Base-by-base conservation (phyloP, 1,140 invertebrate species). In the Dreissena rostriformis region DNA sequence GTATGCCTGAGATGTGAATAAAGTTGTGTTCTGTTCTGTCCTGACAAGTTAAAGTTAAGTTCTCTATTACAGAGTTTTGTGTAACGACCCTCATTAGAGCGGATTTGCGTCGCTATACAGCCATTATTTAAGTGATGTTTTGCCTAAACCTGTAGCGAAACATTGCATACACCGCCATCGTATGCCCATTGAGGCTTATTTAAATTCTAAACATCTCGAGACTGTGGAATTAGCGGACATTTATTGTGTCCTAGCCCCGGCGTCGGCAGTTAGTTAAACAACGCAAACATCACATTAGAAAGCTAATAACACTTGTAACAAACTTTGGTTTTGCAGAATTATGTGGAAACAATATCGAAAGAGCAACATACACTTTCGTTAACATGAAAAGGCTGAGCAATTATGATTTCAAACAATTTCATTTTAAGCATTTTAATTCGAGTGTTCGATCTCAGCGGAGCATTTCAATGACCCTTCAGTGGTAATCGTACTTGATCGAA, bases 101-200 rank as follows among this genome's bases (percentile, higher is more conserved):
- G 67, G 55, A 55, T 81, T 81, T 39, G 67, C 66, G 67, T 79
- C 66, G 51, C 77, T 26, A 29, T 51, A 51, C 57, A 65, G 52
- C 72, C 57, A 82, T 82, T 49, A 82, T 74, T 82, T 82, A 82
- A 82, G 80, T 82, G 80, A 82, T 82, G 80, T 82, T 74, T 75
- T 68, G 80, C 17, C 67, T 17, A 82, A 82, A 82, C 70, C 74
- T 75, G 53, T 67, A 75, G 66, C 71, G 61, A 74, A 82, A 74
- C 80, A 68, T 28, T 19, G 49, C 26, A 74, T 63, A 82, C 80
- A 82, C 52, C 52, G 65, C 75, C 80, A 82, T 82, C 73, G 39
- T 73, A 19, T 19, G 28, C 70, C 73, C 80, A 75, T 82, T 75
- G 28, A 74, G 28, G 57, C 61, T 68, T 57, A 63, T 51, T 82